Base-by-base conservation (phyloP, 2,888 invertebrate genomes). In the Ichneumon xanthorius region DNA sequence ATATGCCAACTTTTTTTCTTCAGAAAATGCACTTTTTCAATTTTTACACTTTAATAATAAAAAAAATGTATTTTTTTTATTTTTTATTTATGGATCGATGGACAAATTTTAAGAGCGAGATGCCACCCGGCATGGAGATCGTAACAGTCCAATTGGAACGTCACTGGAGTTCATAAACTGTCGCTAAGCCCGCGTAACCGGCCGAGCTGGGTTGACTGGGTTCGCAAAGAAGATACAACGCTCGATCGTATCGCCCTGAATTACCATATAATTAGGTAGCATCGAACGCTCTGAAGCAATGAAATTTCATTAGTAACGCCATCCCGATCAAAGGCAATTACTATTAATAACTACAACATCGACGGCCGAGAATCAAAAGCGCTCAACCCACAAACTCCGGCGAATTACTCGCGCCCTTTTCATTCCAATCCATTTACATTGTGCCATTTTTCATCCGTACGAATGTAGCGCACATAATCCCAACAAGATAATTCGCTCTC, bases 251-350 rank as follows among this genome's bases (percentile, higher is more conserved):
- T 16, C 45, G 45, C 16, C 45, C 16, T 48, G 45, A 48, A 48
- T 48, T 48, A 48, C 45, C 45, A 48, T 48, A 45, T 40, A 30
- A 40, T 37, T 40, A n/a, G 30, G 14, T 75, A 48, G 63, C 73
- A 22, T 40, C 55, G n/a, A 76, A 71, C 67, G 61, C 71, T 50
- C 65, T 48, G 67, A 22, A 72, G 77, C 73, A 77, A 58, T 72
- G 61, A 77, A 84, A 73, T 80, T 80, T 72, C 68, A 84, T 84
- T 84, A 80, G 84, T 73, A 73, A 80, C 84, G 84, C 84, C 68
- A 72, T 61, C 72, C 16, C 53, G 67, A 67, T 80, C 45, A 58
- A 22, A 48, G 50, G 37, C 48, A 80, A 80, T 84, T 71, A 80
- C 76, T 68, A 68, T 80, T 68, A 80, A 77, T 80, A 77, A 77